Evolutionary conservation across 2,888 invertebrate genomes (phyloP).

Genomic region (Seira sanloemensis): DNA sequence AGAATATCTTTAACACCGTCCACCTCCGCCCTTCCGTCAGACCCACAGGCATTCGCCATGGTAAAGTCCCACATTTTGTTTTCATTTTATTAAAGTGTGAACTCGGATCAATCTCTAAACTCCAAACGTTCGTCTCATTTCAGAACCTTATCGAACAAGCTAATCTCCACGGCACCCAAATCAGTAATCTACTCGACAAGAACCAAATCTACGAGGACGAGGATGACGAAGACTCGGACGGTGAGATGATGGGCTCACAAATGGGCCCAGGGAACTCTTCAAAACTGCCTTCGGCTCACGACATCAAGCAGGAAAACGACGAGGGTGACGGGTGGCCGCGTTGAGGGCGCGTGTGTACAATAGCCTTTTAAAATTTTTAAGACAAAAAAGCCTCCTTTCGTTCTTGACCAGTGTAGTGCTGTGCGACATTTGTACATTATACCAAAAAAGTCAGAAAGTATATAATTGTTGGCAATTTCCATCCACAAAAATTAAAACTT

Average conservation of each 20-base stretch:
- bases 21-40: constrained; percentile 67
- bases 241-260: constrained; percentile 56
- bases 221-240: constrained; percentile 71
- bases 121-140: background rate
- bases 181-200: constrained; percentile 68
- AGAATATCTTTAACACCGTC: constrained; percentile 70
- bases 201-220: constrained; percentile 69
- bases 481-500: constrained; percentile 33
- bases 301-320: constrained; percentile 66
- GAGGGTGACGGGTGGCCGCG: constrained; percentile 71
- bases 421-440: background rate
- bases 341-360: constrained; percentile 42
- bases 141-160: constrained; percentile 69
- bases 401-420: background rate
- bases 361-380: background rate
- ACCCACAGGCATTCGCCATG: constrained; percentile 72
- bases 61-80: constrained; percentile 42
- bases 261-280: constrained; percentile 60
- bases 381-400: background rate
- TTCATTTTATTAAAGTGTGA: background rate
- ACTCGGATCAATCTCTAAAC: background rate
- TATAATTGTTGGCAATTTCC: constrained; percentile 50
- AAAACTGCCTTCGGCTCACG: constrained; percentile 53
- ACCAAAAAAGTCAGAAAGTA: constrained; percentile 2
- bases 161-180: constrained; percentile 67